Evolutionary conservation across 2,888 invertebrate species (phyloP).

Genomic region (Xestia xanthographa): DNA sequence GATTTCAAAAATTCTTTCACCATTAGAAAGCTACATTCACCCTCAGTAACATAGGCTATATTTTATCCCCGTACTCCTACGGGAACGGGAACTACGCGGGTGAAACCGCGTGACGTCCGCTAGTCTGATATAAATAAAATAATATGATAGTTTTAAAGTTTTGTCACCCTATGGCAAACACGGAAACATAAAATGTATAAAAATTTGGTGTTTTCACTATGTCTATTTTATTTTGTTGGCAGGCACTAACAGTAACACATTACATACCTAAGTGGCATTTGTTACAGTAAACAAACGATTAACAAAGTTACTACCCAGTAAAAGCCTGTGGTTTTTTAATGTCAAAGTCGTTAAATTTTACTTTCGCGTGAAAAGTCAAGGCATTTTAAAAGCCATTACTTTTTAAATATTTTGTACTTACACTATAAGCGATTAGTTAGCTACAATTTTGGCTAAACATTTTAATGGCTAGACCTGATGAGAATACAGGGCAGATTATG

Average conservation of each 20-base stretch:
- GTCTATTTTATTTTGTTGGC: background rate
- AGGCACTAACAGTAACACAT: conserved; percentile 2
- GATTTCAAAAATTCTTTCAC: no score
- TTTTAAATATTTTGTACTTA: conserved; percentile 35
- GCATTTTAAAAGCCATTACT: conserved; percentile 39
- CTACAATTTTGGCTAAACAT: background rate
- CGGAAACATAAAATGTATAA: background rate
- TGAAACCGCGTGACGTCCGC: no score
- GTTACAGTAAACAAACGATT: conserved; percentile 27
- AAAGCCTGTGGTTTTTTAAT: conserved; percentile 37
- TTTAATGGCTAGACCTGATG: background rate
- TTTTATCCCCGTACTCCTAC: no score
- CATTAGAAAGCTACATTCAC: no score
- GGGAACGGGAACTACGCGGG: no score
- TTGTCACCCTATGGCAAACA: background rate
- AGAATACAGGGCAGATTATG: background rate
- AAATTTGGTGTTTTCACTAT: background rate
- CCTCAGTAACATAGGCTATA: no score
- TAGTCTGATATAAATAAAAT: background rate
- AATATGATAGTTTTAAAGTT: background rate
- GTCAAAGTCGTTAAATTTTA: conserved; percentile 46
- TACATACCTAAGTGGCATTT: conserved; percentile 7
- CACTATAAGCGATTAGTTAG: background rate
- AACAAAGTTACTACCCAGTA: conserved; percentile 5
- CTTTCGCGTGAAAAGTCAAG: conserved; percentile 61